Percentiles rank a stretch among this genome's conserved stretches.
These are phyloP conservation scores for Leptodactylus fuscus DNA, from an alignment of 2,113 vertebrate species.

Conservation along the genomic window DNA sequence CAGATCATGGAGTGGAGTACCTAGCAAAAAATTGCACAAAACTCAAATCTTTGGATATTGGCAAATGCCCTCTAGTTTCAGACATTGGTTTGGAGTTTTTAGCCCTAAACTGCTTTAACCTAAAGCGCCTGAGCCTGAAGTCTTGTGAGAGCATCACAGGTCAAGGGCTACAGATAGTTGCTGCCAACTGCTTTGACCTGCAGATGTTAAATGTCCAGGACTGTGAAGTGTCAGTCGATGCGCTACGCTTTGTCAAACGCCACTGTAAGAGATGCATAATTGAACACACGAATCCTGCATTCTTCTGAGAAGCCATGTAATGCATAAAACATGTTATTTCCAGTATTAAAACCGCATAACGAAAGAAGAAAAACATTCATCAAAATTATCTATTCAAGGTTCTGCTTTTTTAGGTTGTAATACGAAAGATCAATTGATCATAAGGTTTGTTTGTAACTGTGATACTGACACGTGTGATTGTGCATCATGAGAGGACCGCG, in stretches of 20 bases:
- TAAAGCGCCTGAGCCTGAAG: slow-evolving; percentile 91
- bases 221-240: slow-evolving; percentile 93
- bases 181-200: slow-evolving; percentile 93
- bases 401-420: slow-evolving; percentile 64
- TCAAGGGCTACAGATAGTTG: slow-evolving; percentile 89
- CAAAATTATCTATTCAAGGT: slow-evolving; percentile 64
- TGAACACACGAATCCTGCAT: slow-evolving; percentile 96
- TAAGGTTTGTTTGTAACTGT: too few relatives aligned
- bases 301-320: slow-evolving; percentile 81
- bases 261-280: slow-evolving; percentile 95
- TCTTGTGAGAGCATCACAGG: slow-evolving; percentile 94
- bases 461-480: too few relatives aligned
- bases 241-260: slow-evolving; percentile 88
- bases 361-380: slow-evolving; percentile 59
- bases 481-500: slow-evolving; percentile 32
- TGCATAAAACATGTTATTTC: slow-evolving; percentile 2
- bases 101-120: slow-evolving; percentile 91
- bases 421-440: background rate
- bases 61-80: slow-evolving; percentile 94
- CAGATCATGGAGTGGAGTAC: slow-evolving; percentile 94
- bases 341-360: slow-evolving; percentile 21
- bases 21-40: slow-evolving; percentile 94
- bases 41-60: slow-evolving; percentile 93
- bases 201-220: slow-evolving; percentile 97
- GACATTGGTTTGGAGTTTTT: slow-evolving; percentile 91